Base-by-base conservation (phyloP, 1,140 invertebrate genomes). In the Panagrolaimus sp. region DNA sequence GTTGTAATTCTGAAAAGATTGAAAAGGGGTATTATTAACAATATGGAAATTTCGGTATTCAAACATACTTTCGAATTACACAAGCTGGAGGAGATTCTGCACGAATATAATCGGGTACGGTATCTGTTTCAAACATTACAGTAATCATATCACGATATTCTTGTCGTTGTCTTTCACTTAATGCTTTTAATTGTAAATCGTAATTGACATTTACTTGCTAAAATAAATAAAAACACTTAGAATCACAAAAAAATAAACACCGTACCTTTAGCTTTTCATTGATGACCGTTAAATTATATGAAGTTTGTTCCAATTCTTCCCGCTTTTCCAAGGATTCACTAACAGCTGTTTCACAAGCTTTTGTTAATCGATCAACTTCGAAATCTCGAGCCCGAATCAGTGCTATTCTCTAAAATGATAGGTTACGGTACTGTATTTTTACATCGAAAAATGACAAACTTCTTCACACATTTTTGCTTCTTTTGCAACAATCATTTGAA, bases 161-260 rank as follows among this genome's bases (percentile, higher is more conserved):
- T 8, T 65, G 24, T 24, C 52, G 26, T 55, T 76, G 76, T 8
- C 63, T 44, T 21, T 75, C 76, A 21, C 17, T 63, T 6, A 76
- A 45, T 17, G 77, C 75, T 63, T 79, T 26, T 7, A 79, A 43
- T 76, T 76, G 75, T 28, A 80, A 24, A n/a, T 21, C 62, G 32
- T 76, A 76, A 45, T 76, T 76, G 17, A 45, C 44, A 58, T 63
- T 76, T 15, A 69, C 55, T 66, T 74, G 52, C 74, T 76, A 62
- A 47, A 66, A 75, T 43, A 15, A n/a, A n/a, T 38, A 4, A 2
- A 38, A 4, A 4, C 32, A 38, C 32, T 38, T 38, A 43, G 12
- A 17, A 70, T 3, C 3, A 8, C 10, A 69, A 44, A 10, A 43
- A 43, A 7, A 38, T 4, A 8, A 8, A 4, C 9, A 70, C 64